Evolutionary conservation across 37 sponge, comb jelly and placozoan species (phyloP), one percentile per base, ranked within the genome.

Genomic region (Agelas oroides): DNA sequence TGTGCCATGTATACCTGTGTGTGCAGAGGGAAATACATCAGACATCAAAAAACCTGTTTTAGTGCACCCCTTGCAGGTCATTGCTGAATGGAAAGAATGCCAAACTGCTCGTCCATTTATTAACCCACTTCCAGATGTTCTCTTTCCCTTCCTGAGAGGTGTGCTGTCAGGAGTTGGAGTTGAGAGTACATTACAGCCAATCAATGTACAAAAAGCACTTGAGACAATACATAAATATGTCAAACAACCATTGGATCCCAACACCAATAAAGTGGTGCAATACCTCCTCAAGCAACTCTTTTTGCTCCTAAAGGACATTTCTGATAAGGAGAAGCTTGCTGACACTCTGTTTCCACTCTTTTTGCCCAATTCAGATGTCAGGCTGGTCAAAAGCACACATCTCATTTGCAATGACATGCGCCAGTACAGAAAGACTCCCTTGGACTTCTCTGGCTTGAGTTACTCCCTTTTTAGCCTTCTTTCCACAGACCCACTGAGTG

Each of bases 1-100:
- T 14, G 13, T 60, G n/a, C 61, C 83, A 13, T 82, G 83, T 40
- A 82, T 82, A 23, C 83, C 83, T 34, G 83, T 82, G 15, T 21
- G 32, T 57, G 53, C 32, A 35, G 74, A 60, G 21, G 41, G 63
- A 38, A 59, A 46, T 15, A 27, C 34, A 71, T 20, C 36, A 24
- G 57, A 52, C 15, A 24, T 52, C 46, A 53, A 27, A 31, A 5
- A 27, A 46, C 46, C 46, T 12, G 46, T 46, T 46, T 46, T 71
- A 20, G 53, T 71, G 27, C 18, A 20, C 23, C 53, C 73, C 1
- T 1, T 71, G 16, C 53, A 41, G 23, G 73, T 71, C 23, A 27
- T 71, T 14, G 53, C 73, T 46, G 46, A 46, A 46, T 3, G 46
- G 46, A 46, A 46, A 46, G 46, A 46, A 46, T 46, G 46, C 46